Percentiles rank a stretch among this genome's conserved stretches.
These are phyloP conservation scores for Orchestia grillus DNA, from an alignment of 1,140 invertebrate species.

Conservation along the genomic window DNA sequence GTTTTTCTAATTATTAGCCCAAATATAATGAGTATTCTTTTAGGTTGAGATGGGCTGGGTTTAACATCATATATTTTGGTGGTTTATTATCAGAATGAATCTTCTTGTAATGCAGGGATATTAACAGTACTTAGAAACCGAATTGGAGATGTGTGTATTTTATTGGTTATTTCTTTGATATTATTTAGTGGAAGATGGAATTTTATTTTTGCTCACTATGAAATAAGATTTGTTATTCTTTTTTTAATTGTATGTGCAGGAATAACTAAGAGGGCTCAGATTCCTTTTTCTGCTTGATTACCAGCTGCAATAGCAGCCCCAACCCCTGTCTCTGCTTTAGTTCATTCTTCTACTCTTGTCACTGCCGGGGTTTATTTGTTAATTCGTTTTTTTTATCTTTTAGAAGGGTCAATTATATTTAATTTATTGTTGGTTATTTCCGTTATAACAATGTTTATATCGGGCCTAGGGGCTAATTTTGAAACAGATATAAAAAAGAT, in stretches of 20 bases:
- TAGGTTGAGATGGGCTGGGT: neutral
- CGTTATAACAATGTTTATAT: conserved; percentile 57
- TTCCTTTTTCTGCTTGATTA: no score
- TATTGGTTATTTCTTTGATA: neutral
- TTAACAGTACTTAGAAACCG: neutral
- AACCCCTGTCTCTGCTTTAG: conserved; percentile 79
- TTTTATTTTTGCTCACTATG: neutral
- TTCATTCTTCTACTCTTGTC: conserved; percentile 82
- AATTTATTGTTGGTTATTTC: conserved; percentile 58
- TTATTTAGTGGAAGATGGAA: neutral
- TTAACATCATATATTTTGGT: neutral
- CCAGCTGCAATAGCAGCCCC: conserved; percentile 80
- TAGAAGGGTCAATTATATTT: neutral
- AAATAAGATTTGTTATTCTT: conserved; percentile 26
- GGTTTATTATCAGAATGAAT: neutral
- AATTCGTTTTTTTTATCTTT: conserved; percentile 73
- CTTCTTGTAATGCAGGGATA: neutral
- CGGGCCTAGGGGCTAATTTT: conserved; percentile 57
- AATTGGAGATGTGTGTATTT: conserved; percentile 16
- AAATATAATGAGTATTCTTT: no score
- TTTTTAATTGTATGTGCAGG: conserved; percentile 72
- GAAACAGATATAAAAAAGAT: conserved; percentile 63
- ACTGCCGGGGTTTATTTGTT: conserved; percentile 81
- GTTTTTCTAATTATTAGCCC: no score
- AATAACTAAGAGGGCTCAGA: conserved; percentile 81